Base-by-base conservation (phyloP, 2,888 invertebrate genomes). In the Nemurella pictetii region DNA sequence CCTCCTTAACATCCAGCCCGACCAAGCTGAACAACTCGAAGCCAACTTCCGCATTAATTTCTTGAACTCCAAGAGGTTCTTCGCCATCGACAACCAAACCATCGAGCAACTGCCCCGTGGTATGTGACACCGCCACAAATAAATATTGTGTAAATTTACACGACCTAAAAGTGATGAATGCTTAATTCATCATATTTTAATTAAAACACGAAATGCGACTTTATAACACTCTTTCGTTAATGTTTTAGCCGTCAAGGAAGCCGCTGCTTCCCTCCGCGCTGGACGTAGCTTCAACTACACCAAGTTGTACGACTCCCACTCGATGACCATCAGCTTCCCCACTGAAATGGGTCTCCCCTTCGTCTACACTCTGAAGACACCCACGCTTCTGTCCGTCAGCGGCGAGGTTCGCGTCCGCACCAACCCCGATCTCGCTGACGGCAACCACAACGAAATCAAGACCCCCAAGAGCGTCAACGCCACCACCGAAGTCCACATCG, bases 301-400 rank as follows among this genome's bases (percentile, higher is more conserved):
- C 77, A 94, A 93, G 89, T 90, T 94, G 15, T 89, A 91, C 82
- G 93, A 93, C 87, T 90, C 92, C 82, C 91, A 92, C 80, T 93
- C 94, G 87, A 90, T 94, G 7, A 92, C 92, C 15, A 89, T 95
- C 25, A 93, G 93, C 90, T 94, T 95, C 92, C 95, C 95, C 1
- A 92, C 94, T n/a, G 93, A 93, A 85, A 92, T 92, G 87, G 95
- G 95, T 89, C 90, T 95, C 87, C 95, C 95, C 12, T 94, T 94
- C 89, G 90, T 93, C 85, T 95, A 91, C 90, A 93, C 92, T 84
- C 92, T 93, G 88, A 93, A 93, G 84, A 91, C 91, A 84, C 95
- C 95, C 12, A 90, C 92, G 15, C 89, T 94, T 27, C 87, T 94
- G 28, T 92, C 92, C 87, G 87, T 93, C 12, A 90, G 92, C 86